Evolutionary conservation across 2,113 vertebrate species (phyloP).

Genomic region (Campylomormyrus numenius): DNA sequence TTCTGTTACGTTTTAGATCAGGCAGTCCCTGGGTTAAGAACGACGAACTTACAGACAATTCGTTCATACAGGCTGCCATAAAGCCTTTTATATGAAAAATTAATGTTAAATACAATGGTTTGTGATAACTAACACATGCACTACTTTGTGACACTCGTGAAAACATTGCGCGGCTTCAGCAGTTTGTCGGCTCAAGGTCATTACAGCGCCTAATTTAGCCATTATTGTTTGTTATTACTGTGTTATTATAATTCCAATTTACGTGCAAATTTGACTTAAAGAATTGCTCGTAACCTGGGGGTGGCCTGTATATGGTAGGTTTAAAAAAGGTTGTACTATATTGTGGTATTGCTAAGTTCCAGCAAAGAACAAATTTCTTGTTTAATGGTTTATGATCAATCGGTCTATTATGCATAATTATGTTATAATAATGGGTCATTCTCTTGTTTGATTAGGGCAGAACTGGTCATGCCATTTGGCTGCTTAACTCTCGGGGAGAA

Average conservation of each 20-base stretch:
- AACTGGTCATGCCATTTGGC: constrained; percentile 96
- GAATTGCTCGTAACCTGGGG: background rate
- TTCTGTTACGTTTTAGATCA: background rate
- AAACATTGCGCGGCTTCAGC: background rate
- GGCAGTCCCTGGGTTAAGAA: background rate
- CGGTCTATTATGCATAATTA: constrained; percentile 14
- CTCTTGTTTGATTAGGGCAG: constrained; percentile 54
- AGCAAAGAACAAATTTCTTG: background rate
- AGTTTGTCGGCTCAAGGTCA: background rate
- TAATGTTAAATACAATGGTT: background rate
- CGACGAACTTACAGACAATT: background rate
- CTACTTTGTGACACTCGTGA: background rate
- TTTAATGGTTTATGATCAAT: background rate
- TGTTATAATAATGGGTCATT: constrained; percentile 33
- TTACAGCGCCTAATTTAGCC: background rate
- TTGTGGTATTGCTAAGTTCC: background rate
- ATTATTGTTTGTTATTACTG: background rate
- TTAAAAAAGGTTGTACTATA: background rate
- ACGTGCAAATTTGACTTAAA: background rate
- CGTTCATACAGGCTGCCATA: background rate
- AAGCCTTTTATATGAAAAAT: background rate
- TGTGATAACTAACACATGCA: background rate
- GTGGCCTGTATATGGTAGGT: background rate
- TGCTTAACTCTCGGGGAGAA: constrained; percentile 95
- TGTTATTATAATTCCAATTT: background rate